Conservation (phyloP, 1,140 invertebrate species). For the Hestina assimilis region DNA sequence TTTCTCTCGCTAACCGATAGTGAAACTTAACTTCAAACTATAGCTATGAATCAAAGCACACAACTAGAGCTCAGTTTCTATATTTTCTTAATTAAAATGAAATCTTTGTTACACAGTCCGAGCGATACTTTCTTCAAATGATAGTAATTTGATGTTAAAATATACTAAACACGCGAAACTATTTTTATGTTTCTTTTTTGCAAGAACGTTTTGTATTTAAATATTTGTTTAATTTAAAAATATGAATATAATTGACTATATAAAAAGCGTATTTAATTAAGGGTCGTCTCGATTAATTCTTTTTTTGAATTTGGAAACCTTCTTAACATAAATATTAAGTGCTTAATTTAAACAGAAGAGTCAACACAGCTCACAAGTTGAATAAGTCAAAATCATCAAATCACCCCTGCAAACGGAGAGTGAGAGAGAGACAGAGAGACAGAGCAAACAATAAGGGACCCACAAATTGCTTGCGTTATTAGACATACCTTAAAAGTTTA, state of each 20-base stretch:
- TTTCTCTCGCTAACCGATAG: conserved; percentile 55
- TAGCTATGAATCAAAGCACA: neutral
- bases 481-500: conserved; percentile 73
- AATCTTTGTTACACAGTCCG: no score
- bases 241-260: no score
- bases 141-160: no score
- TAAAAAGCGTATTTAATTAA: no score
- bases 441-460: conserved; percentile 66
- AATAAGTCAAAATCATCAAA: conserved; percentile 77
- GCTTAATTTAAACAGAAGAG: conserved; percentile 30
- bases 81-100: no score
- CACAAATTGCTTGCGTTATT: conserved; percentile 73
- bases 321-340: conserved; percentile 13
- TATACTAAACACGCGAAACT: no score
- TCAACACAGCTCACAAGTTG: conserved; percentile 48
- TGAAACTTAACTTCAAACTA: conserved; percentile 42
- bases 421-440: no score
- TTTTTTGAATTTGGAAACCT: conserved; percentile 4
- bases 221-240: no score
- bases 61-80: no score
- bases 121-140: no score
- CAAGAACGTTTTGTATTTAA: no score
- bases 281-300: neutral
- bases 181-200: no score
- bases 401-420: conserved; percentile 63